Evolutionary conservation across 92 coral and sea anemone species (phyloP), one percentile per base, ranked within the genome.

Genomic region (Meandrina meandrites): DNA sequence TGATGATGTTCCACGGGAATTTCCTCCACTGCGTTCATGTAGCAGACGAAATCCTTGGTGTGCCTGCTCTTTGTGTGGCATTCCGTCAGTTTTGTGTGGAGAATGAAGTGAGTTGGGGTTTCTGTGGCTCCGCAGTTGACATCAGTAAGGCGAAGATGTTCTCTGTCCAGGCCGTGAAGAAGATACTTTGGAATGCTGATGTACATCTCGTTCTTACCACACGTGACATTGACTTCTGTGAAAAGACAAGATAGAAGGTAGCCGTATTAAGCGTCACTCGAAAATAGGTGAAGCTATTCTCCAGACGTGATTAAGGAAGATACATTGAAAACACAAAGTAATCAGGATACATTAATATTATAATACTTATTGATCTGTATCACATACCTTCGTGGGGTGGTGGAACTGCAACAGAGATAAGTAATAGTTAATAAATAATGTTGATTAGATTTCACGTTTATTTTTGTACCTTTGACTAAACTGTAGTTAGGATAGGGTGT

Each of bases 101-200:
- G 79, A 53, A 57, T 79, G 48, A 79, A 86, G 18, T 86, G 89
- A 24, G 60, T 80, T 48, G 35, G 36, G 84, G 85, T 86, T 34
- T 86, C 89, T 80, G 57, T 71, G 54, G 89, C 89, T 35, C 78
- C 70, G 30, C 89, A 86, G 71, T 28, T 68, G 0, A 53, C 30
- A 51, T 86, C 89, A 53, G n/a, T 51, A 5, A 86, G 89, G 8
- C 89, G 89, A 22, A 86, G 85, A 69, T 79, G 85, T 12, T 86
- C 85, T 42, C 36, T 36, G 84, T 69, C 73, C 40, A 86, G 53
- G 53, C 89, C 89, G 4, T 14, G 79, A 37, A 86, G 85, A 16
- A 86, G 53, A 4, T 10, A 12, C 56, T 80, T 86, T 18, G 89
- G 85, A 50, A 86, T 60, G 77, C 77, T 86, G 84, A 86, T 86